Percentiles rank a stretch among this genome's conserved stretches.
Conservation (phyloP, 2,888 invertebrate genomes). For the Drosophila subsilvestris region DNA sequence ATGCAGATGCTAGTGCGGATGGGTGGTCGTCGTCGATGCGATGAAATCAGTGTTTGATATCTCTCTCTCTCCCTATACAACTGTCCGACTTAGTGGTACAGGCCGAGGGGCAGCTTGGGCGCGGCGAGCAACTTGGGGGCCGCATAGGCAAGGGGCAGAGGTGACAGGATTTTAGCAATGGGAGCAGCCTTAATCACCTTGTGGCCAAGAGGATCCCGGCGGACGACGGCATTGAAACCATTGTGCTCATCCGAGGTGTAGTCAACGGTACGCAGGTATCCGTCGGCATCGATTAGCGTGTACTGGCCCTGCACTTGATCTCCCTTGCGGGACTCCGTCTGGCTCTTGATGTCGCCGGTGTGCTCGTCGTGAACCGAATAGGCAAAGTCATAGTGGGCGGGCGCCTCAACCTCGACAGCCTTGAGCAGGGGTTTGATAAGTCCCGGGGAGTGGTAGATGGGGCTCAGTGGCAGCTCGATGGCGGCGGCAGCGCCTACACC, state of each 20-base stretch:
- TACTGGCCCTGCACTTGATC: conserved; percentile 86
- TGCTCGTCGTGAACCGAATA: conserved; percentile 85
- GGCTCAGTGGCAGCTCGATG: conserved; percentile 71
- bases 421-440: conserved; percentile 79
- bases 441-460: conserved; percentile 65
- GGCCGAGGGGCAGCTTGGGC: conserved; percentile 56
- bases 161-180: conserved; percentile 79
- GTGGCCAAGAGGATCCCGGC: conserved; percentile 84
- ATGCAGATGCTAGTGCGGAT: conserved; percentile 29
- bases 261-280: conserved; percentile 85
- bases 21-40: conserved; percentile 64
- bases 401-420: conserved; percentile 82
- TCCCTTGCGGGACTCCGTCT: conserved; percentile 85
- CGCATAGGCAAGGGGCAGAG: conserved; percentile 72
- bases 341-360: conserved; percentile 85
- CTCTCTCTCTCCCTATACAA: conserved; percentile 50
- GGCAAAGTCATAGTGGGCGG: conserved; percentile 85
- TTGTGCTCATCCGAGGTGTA: conserved; percentile 86
- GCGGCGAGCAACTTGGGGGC: conserved; percentile 71
- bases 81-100: conserved; percentile 52
- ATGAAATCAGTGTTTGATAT: conserved; percentile 71
- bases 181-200: conserved; percentile 83
- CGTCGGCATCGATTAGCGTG: conserved; percentile 85
- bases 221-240: conserved; percentile 86
- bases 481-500: conserved; percentile 76